Base-by-base conservation (phyloP, 2,113 vertebrate species). In the Prochilodus magdalenae region DNA sequence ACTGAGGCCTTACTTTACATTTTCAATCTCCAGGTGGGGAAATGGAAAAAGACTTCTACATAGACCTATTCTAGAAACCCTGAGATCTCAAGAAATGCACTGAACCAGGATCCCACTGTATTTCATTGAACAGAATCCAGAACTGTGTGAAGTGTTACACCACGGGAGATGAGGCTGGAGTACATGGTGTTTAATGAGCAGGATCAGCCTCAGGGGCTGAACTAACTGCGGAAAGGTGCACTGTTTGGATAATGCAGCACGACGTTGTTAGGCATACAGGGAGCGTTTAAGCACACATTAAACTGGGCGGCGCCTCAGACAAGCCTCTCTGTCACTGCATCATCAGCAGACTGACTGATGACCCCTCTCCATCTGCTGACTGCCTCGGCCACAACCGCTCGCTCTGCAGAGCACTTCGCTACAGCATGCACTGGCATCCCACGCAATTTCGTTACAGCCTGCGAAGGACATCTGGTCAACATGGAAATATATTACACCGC, bases 301-400 rank as follows among this genome's bases (percentile, higher is more conserved):
- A 24, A 69, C 36, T 62, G 82, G 77, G 62, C 78, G 82, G 60
- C 65, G 53, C 10, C 59, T 66, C 82, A 75, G 63, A 80, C 30
- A n/a, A 18, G 40, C 49, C 27, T 24, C 51, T 79, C 70, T 40
- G 69, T 79, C 82, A 74, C n/a, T 1, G 62, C 47, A n/a, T 10
- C 15, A 20, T 24, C 51, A 53, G 33, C 69, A 80, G 57, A 75
- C 29, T 62, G 62, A 79, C n/a, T 33, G 83, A 75, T 80, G 29
- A 60, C 80, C 71, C 18, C 10, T 59, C 47, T 81, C 71, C 18
- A 15, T 59, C 47, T 81, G 33, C 80, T 44, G 30, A 27, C 62
- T 67, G 24, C 27, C 49, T 36, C 15, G 24, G n/a, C 66, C 33
- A 24, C 22, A 22, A 2, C 33, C 66, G 33, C 13, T 70, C 66